Base-by-base conservation (phyloP, 2,797 vertebrate genomes). In the Paramormyrops hopkinsi region DNA sequence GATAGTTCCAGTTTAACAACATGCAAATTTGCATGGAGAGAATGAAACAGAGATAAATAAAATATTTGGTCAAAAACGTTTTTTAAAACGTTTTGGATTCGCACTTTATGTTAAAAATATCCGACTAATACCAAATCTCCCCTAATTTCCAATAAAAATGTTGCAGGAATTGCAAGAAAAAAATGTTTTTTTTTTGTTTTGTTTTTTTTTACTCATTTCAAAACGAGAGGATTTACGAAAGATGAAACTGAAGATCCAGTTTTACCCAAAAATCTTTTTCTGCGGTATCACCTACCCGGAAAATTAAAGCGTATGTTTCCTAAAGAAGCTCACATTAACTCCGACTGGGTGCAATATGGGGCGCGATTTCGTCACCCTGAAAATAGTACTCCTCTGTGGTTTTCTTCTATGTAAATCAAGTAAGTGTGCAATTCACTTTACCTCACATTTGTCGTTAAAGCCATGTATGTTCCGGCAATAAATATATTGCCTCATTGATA, bases 351-450 rank as follows among this genome's bases (percentile, higher is more conserved):
- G 2, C 73, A 92, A 90, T 59, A 97, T 96, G 96, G 93, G 91
- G 89, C 73, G 76, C 86, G 62, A 76, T 90, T 44, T 14, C 89
- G 89, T 88, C 93, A 94, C 94, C 93, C 92, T 88, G 85, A 89
- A 92, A 92, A 91, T 91, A 3, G 88, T 94, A 46, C 3, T 94
- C 25, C 88, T 95, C 88, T 94, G 90, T 87, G 89, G 89, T 62
- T 90, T 95, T 2, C 92, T 96, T 90, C 56, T 94, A 4, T 93
- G 88, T 90, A 90, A 91, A 25, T 91, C 95, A 92, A 95, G 96
- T 97, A 92, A 92, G 94, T 90, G 56, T 46, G 51, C 46, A 86
- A 56, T 54, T 73, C 25, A 29, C 79, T 41, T 53, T 4, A 8
- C 4, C 83, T 86, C 1, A 19, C 2, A 33, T 76, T 44, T 88